These are phyloP conservation scores for Hirudinaria manillensis DNA, from an alignment of 2,888 invertebrate species.

Conservation along the genomic window DNA sequence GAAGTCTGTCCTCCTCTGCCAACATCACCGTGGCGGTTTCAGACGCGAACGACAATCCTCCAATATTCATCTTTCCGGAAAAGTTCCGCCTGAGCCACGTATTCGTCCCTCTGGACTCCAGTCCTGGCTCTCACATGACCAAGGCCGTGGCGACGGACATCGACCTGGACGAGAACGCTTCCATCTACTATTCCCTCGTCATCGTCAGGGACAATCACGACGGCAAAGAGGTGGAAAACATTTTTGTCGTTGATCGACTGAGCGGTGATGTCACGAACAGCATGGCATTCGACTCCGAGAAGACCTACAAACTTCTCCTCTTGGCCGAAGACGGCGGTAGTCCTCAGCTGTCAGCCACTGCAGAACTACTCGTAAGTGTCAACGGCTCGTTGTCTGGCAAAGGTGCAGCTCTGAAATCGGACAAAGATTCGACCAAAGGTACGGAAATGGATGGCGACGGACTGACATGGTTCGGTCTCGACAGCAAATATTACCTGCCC, in stretches of 20 bases:
- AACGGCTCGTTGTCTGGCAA: slow-evolving; percentile 1
- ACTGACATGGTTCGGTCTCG: slow-evolving; percentile 23
- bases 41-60: slow-evolving; percentile 12
- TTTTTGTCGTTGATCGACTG: neutral
- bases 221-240: neutral
- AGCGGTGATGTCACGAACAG: slow-evolving; percentile 6
- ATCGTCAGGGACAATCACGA: slow-evolving; percentile 17
- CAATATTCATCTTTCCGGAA: slow-evolving; percentile 12
- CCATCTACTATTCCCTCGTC: neutral
- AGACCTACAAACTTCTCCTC: neutral
- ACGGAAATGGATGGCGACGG: neutral
- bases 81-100: neutral
- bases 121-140: neutral
- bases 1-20: neutral
- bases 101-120: neutral
- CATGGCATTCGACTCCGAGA: neutral
- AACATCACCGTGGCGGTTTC: slow-evolving; percentile 1
- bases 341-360: slow-evolving; percentile 13
- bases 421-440: neutral
- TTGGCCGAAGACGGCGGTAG: slow-evolving; percentile 24
- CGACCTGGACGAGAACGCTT: slow-evolving; percentile 4
- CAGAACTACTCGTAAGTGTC: slow-evolving; percentile 11
- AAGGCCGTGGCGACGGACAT: slow-evolving; percentile 13
- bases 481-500: slow-evolving; percentile 10
- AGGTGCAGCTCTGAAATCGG: neutral